Evolutionary conservation across 2,797 vertebrate species (phyloP).

Genomic region (Squalus acanthias): DNA sequence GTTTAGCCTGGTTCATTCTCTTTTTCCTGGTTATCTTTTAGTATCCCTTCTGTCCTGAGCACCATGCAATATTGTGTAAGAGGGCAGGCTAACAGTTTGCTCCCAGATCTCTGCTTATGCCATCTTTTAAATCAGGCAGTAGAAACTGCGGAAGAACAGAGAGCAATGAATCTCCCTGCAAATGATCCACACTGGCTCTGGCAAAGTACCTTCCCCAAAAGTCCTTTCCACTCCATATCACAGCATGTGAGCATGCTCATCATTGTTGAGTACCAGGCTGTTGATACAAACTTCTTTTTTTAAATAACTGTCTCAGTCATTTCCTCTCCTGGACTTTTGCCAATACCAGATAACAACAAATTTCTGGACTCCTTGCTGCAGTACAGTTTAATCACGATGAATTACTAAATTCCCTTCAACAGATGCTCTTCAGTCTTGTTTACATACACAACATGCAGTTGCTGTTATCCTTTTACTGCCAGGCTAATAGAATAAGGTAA

Average conservation of each 20-base stretch:
- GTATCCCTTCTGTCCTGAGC: background rate
- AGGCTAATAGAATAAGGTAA: background rate
- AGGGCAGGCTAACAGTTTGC: background rate
- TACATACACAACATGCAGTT: background rate
- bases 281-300: background rate
- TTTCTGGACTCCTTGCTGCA: background rate
- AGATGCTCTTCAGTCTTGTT: background rate
- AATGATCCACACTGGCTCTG: background rate
- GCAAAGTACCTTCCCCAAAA: background rate
- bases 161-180: background rate
- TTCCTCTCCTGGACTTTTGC: conserved; percentile 17
- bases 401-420: conserved; percentile 16
- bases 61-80: background rate
- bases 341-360: conserved; percentile 20
- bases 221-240: background rate
- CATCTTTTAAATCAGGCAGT: background rate
- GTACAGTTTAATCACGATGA: conserved; percentile 25
- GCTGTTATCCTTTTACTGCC: background rate
- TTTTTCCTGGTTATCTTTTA: background rate
- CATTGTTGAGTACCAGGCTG: background rate
- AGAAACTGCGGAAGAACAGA: background rate
- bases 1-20: background rate
- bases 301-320: background rate
- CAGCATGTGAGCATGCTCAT: background rate
- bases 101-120: background rate